Conservation (phyloP, 2,797 vertebrate species). For the Amblyopsis hoosieri region DNA sequence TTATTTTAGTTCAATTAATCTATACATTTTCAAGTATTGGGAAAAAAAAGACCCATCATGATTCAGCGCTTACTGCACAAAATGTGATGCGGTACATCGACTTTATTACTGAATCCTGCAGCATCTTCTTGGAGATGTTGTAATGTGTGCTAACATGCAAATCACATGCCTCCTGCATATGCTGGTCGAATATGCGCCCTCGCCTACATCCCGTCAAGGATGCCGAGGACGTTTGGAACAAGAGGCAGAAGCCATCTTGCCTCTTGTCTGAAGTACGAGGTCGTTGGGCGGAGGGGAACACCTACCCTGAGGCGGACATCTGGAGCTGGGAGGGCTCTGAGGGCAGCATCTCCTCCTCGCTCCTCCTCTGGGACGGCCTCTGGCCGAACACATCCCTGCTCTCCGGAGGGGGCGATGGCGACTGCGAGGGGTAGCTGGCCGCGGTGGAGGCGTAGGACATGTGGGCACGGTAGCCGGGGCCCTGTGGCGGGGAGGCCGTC, state of each 20-base stretch:
- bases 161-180: conserved; percentile 79
- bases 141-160: conserved; percentile 71
- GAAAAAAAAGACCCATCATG: neutral
- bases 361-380: conserved; percentile 90
- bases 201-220: conserved; percentile 59
- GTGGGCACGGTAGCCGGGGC: conserved; percentile 85
- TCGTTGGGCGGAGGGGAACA: conserved; percentile 75
- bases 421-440: conserved; percentile 89
- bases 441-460: conserved; percentile 91
- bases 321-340: conserved; percentile 92
- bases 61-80: conserved; percentile 19
- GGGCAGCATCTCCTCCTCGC: conserved; percentile 93
- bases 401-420: conserved; percentile 86
- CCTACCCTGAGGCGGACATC: conserved; percentile 96
- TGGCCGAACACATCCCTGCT: conserved; percentile 93
- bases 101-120: conserved; percentile 31
- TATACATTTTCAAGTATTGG: no score
- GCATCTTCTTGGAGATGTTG: conserved; percentile 14
- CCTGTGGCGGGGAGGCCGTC: conserved; percentile 88
- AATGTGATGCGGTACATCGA: conserved; percentile 36
- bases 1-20: no score
- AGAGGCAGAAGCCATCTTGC: conserved; percentile 46
- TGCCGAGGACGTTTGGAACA: conserved; percentile 58
- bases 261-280: conserved; percentile 65
- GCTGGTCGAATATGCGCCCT: conserved; percentile 69